Evolutionary conservation across 2,797 vertebrate genomes (phyloP).

Genomic region (Dicrostonyx torquatus): DNA sequence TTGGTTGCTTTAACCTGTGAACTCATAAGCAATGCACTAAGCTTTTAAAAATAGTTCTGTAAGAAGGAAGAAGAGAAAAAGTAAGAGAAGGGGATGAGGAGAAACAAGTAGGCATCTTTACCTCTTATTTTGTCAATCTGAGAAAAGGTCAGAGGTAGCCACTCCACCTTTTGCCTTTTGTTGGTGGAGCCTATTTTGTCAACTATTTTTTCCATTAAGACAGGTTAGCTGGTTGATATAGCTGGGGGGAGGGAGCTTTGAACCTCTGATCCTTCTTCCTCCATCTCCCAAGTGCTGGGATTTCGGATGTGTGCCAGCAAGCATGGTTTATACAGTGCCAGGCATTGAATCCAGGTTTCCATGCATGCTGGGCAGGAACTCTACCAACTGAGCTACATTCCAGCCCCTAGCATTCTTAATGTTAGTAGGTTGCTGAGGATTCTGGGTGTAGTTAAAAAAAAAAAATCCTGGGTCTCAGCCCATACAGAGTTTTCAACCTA

Average conservation of each 20-base stretch:
- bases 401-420: neutral
- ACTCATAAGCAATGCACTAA: neutral
- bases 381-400: neutral
- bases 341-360: neutral
- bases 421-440: neutral
- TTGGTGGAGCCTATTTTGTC: neutral
- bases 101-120: neutral
- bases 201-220: neutral
- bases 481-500: neutral
- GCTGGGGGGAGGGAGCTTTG: neutral
- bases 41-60: neutral
- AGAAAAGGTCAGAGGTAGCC: neutral
- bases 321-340: neutral
- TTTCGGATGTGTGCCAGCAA: neutral
- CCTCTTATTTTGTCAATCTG: neutral
- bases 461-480: neutral
- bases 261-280: neutral
- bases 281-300: neutral
- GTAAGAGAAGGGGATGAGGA: neutral
- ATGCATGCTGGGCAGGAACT: neutral
- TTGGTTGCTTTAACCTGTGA: neutral
- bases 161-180: neutral
- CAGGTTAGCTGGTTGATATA: neutral
- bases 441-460: neutral
- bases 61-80: conserved; percentile 15